Base-by-base conservation (phyloP, 35 echinoderm and acorn worm species). In the Strongylocentrotus purpuratus region DNA sequence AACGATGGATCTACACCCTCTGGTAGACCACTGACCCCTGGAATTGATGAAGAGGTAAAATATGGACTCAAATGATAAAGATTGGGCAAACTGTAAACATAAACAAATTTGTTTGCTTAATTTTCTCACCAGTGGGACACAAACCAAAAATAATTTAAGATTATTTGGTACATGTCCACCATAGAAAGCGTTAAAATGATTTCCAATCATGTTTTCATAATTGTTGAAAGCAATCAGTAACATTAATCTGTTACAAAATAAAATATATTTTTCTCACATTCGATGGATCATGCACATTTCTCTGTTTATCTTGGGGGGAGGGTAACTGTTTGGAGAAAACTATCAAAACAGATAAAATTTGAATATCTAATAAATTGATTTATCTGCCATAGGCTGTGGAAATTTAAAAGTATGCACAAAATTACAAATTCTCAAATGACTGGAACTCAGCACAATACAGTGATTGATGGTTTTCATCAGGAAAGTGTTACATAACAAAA, bases 1-100 rank as follows among this genome's bases (percentile, higher is more conserved):
- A 99, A 99, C 8, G 98, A 99, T 17, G 98, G 98, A 94, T 99
- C 98, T 17, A 99, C 98, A 71, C 98, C 98, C 86, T 97, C 98
- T 33, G 98, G 98, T 33, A 99, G 95, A 65, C 95, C 35, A 41
- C 35, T 33, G 33, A 97, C 31, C 58, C 93, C 97, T 95, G 88
- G 9, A 11, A 89, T 45, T 18, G 87, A 22, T 45, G 87, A 89
- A 35, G 9, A 88, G 87, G 87, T 13, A 33, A 6, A 17, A 88
- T 46, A 89, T 28, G 20, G 52, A 59, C 28, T 28, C 22, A 78
- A 22, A 28, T 78, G 28, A 55, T 15, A 55, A 52, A 55, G 50
- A 55, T 10, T 55, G 50, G 11, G 50, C 50, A 55, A 10, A 55
- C 10, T 55, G 50, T 55, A 55, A 55, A 41, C 35, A 41, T 41